Percentiles rank a stretch among this genome's conserved stretches.
Evolutionary conservation across 2,797 vertebrate species (phyloP).

Genomic region (Trematomus bernacchii): DNA sequence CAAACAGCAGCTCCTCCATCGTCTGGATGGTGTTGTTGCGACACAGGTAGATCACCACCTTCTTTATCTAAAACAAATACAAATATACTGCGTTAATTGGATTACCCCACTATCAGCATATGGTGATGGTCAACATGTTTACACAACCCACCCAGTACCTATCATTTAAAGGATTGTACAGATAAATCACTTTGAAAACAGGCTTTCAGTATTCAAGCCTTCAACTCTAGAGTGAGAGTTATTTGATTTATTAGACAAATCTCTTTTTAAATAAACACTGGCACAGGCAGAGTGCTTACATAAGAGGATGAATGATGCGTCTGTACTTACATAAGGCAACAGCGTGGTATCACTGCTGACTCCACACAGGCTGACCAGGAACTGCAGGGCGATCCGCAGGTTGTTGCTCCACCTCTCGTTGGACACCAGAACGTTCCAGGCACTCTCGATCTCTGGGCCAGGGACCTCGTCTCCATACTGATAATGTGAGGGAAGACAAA

Average conservation of each 20-base stretch:
- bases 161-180: not conserved
- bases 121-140: not conserved
- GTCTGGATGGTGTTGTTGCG: slow-evolving; percentile 99
- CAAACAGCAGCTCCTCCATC: slow-evolving; percentile 98
- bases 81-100: not conserved
- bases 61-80: slow-evolving; percentile 92
- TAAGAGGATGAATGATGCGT: no score
- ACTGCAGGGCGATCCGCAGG: slow-evolving; percentile 94
- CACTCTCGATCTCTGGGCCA: slow-evolving; percentile 97
- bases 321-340: slow-evolving; percentile 91
- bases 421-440: slow-evolving; percentile 97
- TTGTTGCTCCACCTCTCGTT: slow-evolving; percentile 99
- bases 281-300: no score
- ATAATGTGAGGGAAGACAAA: slow-evolving; percentile 14
- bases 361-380: slow-evolving; percentile 97
- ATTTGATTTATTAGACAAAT: no score
- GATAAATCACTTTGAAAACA: not conserved
- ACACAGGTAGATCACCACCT: slow-evolving; percentile 97
- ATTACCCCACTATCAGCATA: not conserved
- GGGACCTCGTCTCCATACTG: slow-evolving; percentile 99
- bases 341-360: slow-evolving; percentile 98
- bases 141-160: not conserved
- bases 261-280: no score
- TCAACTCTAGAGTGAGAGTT: no score
- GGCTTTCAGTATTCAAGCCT: no score